Base-by-base conservation (phyloP, 2,113 vertebrate species). In the Hippopotamus amphibius region DNA sequence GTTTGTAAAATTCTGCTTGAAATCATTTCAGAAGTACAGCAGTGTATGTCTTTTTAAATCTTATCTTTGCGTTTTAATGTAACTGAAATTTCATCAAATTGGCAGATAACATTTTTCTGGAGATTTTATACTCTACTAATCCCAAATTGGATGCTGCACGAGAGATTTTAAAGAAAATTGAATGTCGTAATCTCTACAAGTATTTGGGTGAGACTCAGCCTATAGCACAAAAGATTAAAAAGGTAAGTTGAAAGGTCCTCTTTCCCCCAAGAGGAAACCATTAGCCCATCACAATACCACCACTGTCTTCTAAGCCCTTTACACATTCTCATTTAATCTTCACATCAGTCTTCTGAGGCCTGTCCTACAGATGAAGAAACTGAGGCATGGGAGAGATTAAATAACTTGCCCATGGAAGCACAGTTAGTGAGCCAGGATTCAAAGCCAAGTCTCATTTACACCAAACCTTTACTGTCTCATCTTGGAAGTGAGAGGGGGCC, bases 81-180 rank as follows among this genome's bases (percentile, higher is more conserved):
- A 96, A 96, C 63, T 74, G 79, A 96, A 93, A 85, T 95, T 92
- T 95, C 21, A 97, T 90, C 65, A 85, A 43, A 65, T 92, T 97
- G 98, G 28, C 98, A 99, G 99, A 99, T 98, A 97, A 99, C 15
- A 97, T 99, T 95, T 99, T 99, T 98, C 98, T 99, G 97, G 99
- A 99, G 95, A 99, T 99, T 90, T 99, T 99, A 83, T 77, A 99
- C 98, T 99, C 99, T 6, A 98, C 98, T 53, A 30, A 97, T 7
- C 90, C 98, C 2, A 98, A 98, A 1, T 98, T 99, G 97, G 81
- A 97, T 0, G 99, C 99, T 26, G 98, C 99, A 5, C 98, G 77
- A 93, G 88, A 98, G 66, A 99, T 99, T 95, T 97, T 99, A n/a
- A 97, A 7, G 33, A 99, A 99, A 97, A 98, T 99, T 53, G 93